A percentile compares a stretch with the other conserved stretches of the same genome.
phyloP scores from a whole-genome alignment of 2,888 invertebrate species.

The Marronus borbonicus region DNA sequence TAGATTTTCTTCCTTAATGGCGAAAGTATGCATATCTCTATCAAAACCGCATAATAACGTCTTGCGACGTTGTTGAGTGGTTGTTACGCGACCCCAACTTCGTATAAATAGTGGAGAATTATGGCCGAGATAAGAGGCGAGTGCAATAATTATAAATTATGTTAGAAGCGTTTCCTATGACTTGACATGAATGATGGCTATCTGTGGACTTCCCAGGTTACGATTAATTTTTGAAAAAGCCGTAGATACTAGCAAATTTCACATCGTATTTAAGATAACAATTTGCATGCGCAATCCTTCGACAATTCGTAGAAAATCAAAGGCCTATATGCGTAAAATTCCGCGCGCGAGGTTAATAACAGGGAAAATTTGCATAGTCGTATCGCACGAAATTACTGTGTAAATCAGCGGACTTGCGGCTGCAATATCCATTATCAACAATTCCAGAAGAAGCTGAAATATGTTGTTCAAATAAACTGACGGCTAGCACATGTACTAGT shows the following conservation, averaged over 20 bases:
- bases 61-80: neutral
- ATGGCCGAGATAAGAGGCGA: neutral
- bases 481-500: neutral
- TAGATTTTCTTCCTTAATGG: slow-evolving; percentile 6
- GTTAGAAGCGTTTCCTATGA: neutral
- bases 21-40: neutral
- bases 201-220: too few species aligned
- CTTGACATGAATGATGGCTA: neutral
- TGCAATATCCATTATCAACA: neutral
- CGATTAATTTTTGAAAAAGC: too few species aligned
- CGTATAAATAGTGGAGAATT: neutral
- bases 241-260: too few species aligned
- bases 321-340: too few species aligned
- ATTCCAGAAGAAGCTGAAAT: neutral
- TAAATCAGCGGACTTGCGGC: neutral
- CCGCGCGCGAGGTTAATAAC: too few species aligned
- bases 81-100: neutral
- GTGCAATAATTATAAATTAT: slow-evolving; percentile 3
- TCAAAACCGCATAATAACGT: slow-evolving; percentile 7
- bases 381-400: too few species aligned
- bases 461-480: neutral
- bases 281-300: too few species aligned
- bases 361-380: too few species aligned
- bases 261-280: too few species aligned
- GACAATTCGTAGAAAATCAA: too few species aligned